Evolutionary conservation across 2,888 invertebrate species (phyloP).

Genomic region (Gymnoscelis rufifasciata): DNA sequence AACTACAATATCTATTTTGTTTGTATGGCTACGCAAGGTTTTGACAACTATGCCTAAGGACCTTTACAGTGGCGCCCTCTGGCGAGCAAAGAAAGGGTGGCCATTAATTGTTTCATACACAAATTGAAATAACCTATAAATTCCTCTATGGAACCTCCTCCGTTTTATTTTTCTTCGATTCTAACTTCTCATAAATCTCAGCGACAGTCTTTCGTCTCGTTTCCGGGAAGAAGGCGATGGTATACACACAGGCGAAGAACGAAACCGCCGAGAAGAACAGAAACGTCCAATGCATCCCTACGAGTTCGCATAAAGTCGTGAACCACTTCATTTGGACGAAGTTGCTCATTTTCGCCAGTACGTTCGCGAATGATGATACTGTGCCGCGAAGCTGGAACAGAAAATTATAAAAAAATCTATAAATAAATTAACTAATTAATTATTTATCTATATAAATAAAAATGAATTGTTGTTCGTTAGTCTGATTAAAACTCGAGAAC

Average conservation of each 20-base stretch:
- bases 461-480: too few species aligned
- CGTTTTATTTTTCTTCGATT: constrained; percentile 43
- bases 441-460: too few species aligned
- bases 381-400: constrained; percentile 62
- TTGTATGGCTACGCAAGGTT: too few species aligned
- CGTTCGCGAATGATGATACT: constrained; percentile 66
- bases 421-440: too few species aligned
- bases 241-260: constrained; percentile 58
- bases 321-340: constrained; percentile 73
- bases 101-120: constrained; percentile 1
- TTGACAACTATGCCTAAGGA: too few species aligned
- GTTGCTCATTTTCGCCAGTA: constrained; percentile 67
- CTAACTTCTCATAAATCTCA: constrained; percentile 61
- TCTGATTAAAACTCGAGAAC: too few species aligned
- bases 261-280: constrained; percentile 60
- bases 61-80: too few species aligned
- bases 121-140: background rate
- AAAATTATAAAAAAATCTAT: constrained; percentile 1
- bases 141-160: constrained; percentile 35
- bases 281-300: constrained; percentile 70
- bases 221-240: constrained; percentile 59
- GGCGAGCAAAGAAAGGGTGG: too few species aligned
- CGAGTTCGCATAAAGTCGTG: constrained; percentile 51
- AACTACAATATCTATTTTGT: too few species aligned
- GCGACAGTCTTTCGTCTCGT: constrained; percentile 61